Percentiles rank a stretch among this genome's conserved stretches.
phyloP scores from a whole-genome alignment of 1,140 invertebrate species.

The Drosophila tsacasi region DNA sequence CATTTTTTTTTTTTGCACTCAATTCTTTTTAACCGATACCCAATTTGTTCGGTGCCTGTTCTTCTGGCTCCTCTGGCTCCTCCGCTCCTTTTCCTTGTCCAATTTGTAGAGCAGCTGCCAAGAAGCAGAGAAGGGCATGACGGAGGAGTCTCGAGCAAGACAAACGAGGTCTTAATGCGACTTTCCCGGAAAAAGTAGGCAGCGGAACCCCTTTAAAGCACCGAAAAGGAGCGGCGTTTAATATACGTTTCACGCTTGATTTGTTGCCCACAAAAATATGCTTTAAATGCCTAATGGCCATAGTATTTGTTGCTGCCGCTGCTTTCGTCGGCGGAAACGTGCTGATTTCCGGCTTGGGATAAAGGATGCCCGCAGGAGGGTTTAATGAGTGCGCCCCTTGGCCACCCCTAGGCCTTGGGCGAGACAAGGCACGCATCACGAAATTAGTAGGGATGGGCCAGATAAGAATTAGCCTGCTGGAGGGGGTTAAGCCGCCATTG shows the following conservation, averaged over 20 bases:
- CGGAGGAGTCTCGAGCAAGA: conserved; percentile 27
- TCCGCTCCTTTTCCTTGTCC: conserved; percentile 36
- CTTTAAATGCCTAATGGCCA: conserved; percentile 32
- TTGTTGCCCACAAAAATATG: conserved; percentile 49
- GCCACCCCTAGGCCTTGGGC: conserved; percentile 15
- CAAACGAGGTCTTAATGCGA: conserved; percentile 45
- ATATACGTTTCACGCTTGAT: conserved; percentile 51
- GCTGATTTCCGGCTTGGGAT: conserved; percentile 45
- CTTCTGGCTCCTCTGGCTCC: not conserved
- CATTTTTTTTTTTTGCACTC: conserved; percentile 68
- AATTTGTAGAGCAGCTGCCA: conserved; percentile 80
- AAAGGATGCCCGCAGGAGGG: conserved; percentile 40
- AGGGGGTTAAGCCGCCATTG: conserved; percentile 13
- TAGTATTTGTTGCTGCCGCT: not conserved
- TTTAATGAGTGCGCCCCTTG: conserved; percentile 34
- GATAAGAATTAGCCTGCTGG: conserved; percentile 32
- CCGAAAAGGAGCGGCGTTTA: conserved; percentile 14
- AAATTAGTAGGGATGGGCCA: conserved; percentile 15
- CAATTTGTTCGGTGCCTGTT: conserved; percentile 37
- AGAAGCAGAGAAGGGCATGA: conserved; percentile 23
- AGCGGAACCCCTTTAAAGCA: conserved; percentile 58
- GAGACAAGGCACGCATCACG: conserved; percentile 33
- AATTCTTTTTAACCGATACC: conserved; percentile 48
- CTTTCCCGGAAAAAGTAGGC: conserved; percentile 30
- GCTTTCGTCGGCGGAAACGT: conserved; percentile 34